Evolutionary conservation across 2,888 invertebrate species (phyloP).

Genomic region (Harpalus rufipes): DNA sequence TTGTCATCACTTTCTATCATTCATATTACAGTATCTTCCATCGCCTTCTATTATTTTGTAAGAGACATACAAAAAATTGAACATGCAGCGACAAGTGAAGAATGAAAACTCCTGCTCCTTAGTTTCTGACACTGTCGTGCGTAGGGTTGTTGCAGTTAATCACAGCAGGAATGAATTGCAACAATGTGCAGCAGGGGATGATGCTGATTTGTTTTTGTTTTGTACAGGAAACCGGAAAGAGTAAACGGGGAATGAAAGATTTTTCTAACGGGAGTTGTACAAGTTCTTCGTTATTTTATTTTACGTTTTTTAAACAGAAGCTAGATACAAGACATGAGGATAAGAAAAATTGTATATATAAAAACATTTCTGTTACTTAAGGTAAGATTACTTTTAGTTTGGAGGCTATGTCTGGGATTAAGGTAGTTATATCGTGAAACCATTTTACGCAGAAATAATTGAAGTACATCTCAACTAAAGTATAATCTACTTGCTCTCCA

Average conservation of each 20-base stretch:
- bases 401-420: too few species aligned
- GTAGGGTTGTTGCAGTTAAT: constrained; percentile 31
- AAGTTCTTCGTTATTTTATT: constrained; percentile 18
- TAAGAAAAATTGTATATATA: not conserved
- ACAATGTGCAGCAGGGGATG: constrained; percentile 39
- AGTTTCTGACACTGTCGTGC: not conserved
- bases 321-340: not conserved
- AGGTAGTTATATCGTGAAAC: too few species aligned
- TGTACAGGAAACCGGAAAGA: not conserved
- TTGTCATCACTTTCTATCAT: not conserved
- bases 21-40: not conserved
- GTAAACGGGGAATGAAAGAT: not conserved
- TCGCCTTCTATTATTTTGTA: constrained; percentile 28
- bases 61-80: constrained; percentile 47
- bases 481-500: too few species aligned
- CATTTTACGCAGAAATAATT: too few species aligned
- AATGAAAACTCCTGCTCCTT: constrained; percentile 25
- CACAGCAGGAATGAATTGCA: constrained; percentile 47
- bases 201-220: constrained; percentile 43
- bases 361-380: too few species aligned
- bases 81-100: constrained; percentile 51
- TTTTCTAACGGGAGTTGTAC: constrained; percentile 25
- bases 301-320: not conserved
- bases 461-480: too few species aligned
- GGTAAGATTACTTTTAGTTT: too few species aligned